Conservation (phyloP, 2,113 vertebrate species). For the Phalacrocorax brasilianus region DNA sequence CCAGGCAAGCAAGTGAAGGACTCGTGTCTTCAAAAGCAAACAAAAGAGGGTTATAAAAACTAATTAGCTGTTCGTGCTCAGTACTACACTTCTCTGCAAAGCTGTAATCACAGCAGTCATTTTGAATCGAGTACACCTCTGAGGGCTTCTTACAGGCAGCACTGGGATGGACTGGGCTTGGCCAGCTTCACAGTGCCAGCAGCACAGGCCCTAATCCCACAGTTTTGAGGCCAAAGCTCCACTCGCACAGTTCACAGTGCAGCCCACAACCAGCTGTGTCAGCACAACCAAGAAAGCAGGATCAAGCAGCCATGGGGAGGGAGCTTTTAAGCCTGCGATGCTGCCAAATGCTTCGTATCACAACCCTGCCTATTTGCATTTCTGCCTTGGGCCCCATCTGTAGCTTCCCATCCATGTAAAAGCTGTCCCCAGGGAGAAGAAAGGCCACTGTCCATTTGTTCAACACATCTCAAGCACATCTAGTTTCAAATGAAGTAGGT, state of each 20-base stretch:
- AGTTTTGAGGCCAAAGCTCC: constrained; percentile 43
- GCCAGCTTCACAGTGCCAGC: neutral
- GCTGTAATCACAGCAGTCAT: neutral
- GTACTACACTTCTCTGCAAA: neutral
- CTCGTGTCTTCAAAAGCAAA: neutral
- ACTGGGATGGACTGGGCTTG: neutral
- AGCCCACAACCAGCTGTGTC: constrained; percentile 61
- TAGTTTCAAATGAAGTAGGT: constrained; percentile 31
- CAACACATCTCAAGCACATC: neutral
- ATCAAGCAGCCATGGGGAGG: constrained; percentile 46
- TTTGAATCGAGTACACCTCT: neutral
- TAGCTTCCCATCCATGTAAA: constrained; percentile 53
- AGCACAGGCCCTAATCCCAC: constrained; percentile 8
- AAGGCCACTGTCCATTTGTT: constrained; percentile 59
- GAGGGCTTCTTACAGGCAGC: neutral
- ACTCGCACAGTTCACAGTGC: neutral
- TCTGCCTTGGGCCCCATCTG: constrained; percentile 61
- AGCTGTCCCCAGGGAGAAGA: neutral
- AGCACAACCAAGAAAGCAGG: constrained; percentile 41
- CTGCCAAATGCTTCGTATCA: constrained; percentile 63
- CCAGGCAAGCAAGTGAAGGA: neutral
- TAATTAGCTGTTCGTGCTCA: neutral
- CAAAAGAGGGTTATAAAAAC: constrained; percentile 30
- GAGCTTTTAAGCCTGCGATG: constrained; percentile 12
- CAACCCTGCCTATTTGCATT: constrained; percentile 55